Conservation (phyloP, 1,140 invertebrate species). For the Aphaenogaster rudis region DNA sequence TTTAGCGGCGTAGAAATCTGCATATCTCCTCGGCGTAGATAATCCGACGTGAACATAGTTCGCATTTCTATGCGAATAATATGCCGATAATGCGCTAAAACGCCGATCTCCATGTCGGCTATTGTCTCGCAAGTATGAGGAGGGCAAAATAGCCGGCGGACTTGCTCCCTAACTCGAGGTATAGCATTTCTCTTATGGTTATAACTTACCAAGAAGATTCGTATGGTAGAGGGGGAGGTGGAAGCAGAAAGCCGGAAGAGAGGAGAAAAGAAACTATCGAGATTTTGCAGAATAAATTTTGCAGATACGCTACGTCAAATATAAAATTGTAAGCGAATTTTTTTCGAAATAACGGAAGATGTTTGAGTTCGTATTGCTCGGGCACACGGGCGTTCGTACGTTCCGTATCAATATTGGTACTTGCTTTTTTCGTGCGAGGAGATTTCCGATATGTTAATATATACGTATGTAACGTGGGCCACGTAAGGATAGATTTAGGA, state of each 20-base stretch:
- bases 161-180: neutral
- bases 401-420: neutral
- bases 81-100: slow-evolving; percentile 16
- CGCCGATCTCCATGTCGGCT: neutral
- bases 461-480: neutral
- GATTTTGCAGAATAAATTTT: neutral
- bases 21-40: slow-evolving; percentile 11
- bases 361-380: neutral
- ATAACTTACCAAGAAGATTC: neutral
- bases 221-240: neutral
- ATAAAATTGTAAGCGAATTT: neutral
- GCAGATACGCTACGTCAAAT: too few species aligned
- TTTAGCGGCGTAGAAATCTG: slow-evolving; percentile 8
- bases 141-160: neutral
- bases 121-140: slow-evolving; percentile 4
- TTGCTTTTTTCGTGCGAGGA: neutral
- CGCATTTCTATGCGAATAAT: slow-evolving; percentile 26
- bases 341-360: neutral
- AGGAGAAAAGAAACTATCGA: too few species aligned
- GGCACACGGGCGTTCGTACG: neutral
- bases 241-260: neutral
- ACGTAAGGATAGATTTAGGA: neutral
- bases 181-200: neutral
- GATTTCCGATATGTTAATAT: neutral
- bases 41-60: slow-evolving; percentile 26